These are phyloP conservation scores for Monopis laevigella DNA, from an alignment of 2,888 invertebrate genomes.

Conservation along the genomic window DNA sequence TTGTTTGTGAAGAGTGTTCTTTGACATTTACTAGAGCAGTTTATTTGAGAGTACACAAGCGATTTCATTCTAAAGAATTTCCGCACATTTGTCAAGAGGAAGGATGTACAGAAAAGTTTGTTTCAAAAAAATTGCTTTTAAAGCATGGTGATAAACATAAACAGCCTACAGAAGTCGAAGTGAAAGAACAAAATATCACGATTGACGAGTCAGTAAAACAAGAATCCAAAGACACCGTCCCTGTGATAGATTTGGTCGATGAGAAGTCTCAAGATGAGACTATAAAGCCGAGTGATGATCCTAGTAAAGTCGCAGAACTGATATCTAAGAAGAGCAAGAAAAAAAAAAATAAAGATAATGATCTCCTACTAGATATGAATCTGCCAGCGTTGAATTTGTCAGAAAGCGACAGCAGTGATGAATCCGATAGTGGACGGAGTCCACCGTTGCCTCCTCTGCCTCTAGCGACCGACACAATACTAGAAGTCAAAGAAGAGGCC, in stretches of 20 bases:
- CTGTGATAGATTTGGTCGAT: constrained; percentile 47
- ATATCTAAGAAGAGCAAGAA: constrained; percentile 53
- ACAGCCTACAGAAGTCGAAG: constrained; percentile 29
- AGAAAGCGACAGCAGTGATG: constrained; percentile 84
- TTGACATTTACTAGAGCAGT: constrained; percentile 79
- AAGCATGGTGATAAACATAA: constrained; percentile 77
- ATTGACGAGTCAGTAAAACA: constrained; percentile 31
- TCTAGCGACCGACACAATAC: constrained; percentile 25
- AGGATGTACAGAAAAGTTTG: constrained; percentile 78
- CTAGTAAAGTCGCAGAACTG: constrained; percentile 35
- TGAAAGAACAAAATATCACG: constrained; percentile 25
- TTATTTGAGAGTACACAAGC: constrained; percentile 83
- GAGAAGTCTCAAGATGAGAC: constrained; percentile 41
- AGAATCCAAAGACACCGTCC: constrained; percentile 36
- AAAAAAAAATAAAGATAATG: constrained; percentile 56
- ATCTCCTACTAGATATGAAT: constrained; percentile 63
- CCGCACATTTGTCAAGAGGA: constrained; percentile 79
- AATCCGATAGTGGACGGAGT: constrained; percentile 47
- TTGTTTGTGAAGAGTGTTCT: constrained; percentile 84
- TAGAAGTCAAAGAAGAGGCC: constrained; percentile 27
- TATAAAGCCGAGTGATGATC: constrained; percentile 31
- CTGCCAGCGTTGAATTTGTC: constrained; percentile 85
- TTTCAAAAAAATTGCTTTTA: constrained; percentile 79
- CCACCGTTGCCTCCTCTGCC: constrained; percentile 34
- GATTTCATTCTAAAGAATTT: constrained; percentile 76